Evolutionary conservation across 92 coral and sea anemone genomes (phyloP).

Genomic region (Porites cylindrica): DNA sequence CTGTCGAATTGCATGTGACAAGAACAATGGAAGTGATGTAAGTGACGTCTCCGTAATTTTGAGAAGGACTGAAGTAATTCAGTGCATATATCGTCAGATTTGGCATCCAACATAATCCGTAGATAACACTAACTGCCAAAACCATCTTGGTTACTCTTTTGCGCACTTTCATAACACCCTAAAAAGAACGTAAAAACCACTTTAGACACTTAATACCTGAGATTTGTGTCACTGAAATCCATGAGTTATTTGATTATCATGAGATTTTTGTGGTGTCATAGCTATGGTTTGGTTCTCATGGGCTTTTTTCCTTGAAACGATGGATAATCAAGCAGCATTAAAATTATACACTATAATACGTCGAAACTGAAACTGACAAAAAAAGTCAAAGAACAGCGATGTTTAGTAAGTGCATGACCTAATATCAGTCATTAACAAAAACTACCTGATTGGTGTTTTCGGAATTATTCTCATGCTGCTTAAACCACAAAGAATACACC

Average conservation of each 20-base stretch:
- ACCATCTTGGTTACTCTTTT: slow-evolving; percentile 76
- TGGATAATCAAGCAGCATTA: no score
- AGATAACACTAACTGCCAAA: slow-evolving; percentile 60
- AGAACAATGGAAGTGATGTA: slow-evolving; percentile 34
- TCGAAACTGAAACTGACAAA: no score
- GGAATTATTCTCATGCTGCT: background rate
- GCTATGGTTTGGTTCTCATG: no score
- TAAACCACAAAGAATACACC: slow-evolving; percentile 61
- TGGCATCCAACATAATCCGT: slow-evolving; percentile 65
- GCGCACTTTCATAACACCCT: slow-evolving; percentile 48
- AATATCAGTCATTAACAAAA: no score
- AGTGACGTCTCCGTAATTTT: slow-evolving; percentile 14
- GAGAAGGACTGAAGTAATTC: slow-evolving; percentile 24
- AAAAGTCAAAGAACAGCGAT: no score
- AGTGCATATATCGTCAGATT: slow-evolving; percentile 45
- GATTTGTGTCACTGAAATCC: no score
- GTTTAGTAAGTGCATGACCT: no score
- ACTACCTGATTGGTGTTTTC: slow-evolving; percentile 37
- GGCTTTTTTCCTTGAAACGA: no score
- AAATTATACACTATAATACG: no score
- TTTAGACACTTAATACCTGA: background rate
- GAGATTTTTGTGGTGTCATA: no score
- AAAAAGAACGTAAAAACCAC: background rate
- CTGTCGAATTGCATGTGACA: slow-evolving; percentile 28
- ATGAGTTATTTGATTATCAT: no score